A percentile compares a stretch with the other conserved stretches of the same genome.
Evolutionary conservation across 2,888 invertebrate genomes (phyloP).

Genomic region (Julus scanicus): DNA sequence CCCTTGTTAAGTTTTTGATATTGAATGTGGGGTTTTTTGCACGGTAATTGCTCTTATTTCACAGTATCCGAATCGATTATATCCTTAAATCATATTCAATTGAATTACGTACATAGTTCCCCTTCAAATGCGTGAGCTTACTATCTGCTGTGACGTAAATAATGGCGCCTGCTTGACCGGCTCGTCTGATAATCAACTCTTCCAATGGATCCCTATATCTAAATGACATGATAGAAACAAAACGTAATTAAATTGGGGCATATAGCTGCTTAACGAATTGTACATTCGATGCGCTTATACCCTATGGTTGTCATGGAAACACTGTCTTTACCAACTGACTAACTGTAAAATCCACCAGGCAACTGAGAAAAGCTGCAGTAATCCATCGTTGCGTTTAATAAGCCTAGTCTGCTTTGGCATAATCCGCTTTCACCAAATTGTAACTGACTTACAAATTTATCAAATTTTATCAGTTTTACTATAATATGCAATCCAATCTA

Average conservation of each 20-base stretch:
- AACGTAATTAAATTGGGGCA: background rate
- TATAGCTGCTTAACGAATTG: conserved; percentile 5
- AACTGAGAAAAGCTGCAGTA: background rate
- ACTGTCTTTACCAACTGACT: background rate
- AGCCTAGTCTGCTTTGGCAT: background rate
- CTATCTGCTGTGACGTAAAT: background rate
- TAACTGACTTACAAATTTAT: background rate
- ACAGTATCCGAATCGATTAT: background rate
- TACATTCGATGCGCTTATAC: background rate
- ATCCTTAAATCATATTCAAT: background rate
- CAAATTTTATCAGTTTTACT: background rate
- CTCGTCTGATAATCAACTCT: background rate
- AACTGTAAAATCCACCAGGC: background rate
- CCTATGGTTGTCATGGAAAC: background rate
- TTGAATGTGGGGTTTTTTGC: no score
- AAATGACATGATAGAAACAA: conserved; percentile 5
- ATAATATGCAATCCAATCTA: background rate
- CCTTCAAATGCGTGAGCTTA: background rate
- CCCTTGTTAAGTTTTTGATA: no score
- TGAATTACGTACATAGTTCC: background rate
- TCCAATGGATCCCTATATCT: background rate
- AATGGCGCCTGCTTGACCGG: background rate
- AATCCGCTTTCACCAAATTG: background rate
- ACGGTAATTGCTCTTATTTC: no score
- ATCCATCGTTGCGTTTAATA: background rate